Conservation (phyloP, 2,888 invertebrate genomes). For the Hanleya hanleyi region DNA sequence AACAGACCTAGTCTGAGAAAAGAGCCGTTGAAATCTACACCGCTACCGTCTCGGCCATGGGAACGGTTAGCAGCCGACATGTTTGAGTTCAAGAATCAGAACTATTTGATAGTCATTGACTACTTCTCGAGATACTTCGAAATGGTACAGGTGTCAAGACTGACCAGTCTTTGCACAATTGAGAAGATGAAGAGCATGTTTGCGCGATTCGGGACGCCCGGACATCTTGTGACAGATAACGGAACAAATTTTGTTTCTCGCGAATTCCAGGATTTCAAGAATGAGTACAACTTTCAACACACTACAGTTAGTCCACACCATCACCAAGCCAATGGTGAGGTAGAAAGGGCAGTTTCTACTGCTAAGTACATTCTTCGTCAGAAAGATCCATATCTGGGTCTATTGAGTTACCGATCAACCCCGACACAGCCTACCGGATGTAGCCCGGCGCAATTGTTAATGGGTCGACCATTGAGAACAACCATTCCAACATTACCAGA, state of each 20-base stretch:
- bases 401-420: slow-evolving; percentile 16
- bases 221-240: slow-evolving; percentile 20
- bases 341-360: slow-evolving; percentile 12
- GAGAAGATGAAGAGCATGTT: slow-evolving; percentile 18
- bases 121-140: slow-evolving; percentile 29
- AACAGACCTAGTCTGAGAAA: slow-evolving; percentile 4
- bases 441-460: slow-evolving; percentile 8
- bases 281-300: slow-evolving; percentile 4
- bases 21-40: slow-evolving; percentile 21
- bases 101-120: slow-evolving; percentile 20
- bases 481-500: neutral
- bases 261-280: slow-evolving; percentile 11
- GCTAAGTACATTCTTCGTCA: slow-evolving; percentile 25
- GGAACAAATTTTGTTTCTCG: slow-evolving; percentile 17
- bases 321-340: slow-evolving; percentile 21
- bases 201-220: slow-evolving; percentile 17
- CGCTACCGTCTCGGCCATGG: slow-evolving; percentile 25
- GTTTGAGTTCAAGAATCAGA: neutral
- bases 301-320: slow-evolving; percentile 15
- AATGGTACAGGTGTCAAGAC: slow-evolving; percentile 4
- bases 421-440: slow-evolving; percentile 12
- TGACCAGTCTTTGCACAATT: slow-evolving; percentile 11
- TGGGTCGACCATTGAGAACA: neutral
- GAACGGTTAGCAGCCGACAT: slow-evolving; percentile 15
- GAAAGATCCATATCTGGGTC: slow-evolving; percentile 7